phyloP scores from a whole-genome alignment of 1,140 invertebrate genomes.

The Drosophila sulfurigaster region DNA sequence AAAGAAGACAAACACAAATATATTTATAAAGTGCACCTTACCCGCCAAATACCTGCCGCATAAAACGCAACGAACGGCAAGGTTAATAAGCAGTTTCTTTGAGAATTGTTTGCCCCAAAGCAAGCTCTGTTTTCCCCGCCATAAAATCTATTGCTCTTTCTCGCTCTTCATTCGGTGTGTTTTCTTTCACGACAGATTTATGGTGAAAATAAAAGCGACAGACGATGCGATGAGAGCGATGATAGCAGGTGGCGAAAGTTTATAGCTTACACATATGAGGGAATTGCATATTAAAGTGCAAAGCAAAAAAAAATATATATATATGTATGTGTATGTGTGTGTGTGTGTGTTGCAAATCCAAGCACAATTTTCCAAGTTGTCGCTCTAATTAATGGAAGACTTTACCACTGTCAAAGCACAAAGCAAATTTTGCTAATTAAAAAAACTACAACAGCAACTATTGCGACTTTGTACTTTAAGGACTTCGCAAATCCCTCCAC shows the following conservation, averaged over 20 bases:
- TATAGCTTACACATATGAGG: slow-evolving; percentile 43
- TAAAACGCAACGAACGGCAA: slow-evolving; percentile 43
- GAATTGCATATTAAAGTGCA: slow-evolving; percentile 4
- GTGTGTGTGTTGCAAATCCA: background rate
- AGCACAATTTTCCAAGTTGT: slow-evolving; percentile 52
- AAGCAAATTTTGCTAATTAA: slow-evolving; percentile 79
- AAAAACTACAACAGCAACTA: slow-evolving; percentile 62
- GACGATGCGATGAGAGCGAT: slow-evolving; percentile 47
- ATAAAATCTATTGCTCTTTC: slow-evolving; percentile 1
- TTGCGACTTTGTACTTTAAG: slow-evolving; percentile 31
- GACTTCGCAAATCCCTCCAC: slow-evolving; percentile 29
- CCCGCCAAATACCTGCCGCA: slow-evolving; percentile 32
- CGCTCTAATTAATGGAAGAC: slow-evolving; percentile 76
- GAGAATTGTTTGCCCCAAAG: slow-evolving; percentile 35
- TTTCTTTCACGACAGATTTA: slow-evolving; percentile 71
- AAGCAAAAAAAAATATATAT: slow-evolving; percentile 4
- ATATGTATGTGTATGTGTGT: background rate
- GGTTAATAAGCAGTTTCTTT: slow-evolving; percentile 71
- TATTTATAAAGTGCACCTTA: slow-evolving; percentile 23
- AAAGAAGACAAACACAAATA: slow-evolving; percentile 40
- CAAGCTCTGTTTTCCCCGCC: background rate
- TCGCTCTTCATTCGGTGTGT: slow-evolving; percentile 5
- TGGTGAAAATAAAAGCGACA: slow-evolving; percentile 59
- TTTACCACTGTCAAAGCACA: slow-evolving; percentile 71
- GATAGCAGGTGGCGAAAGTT: slow-evolving; percentile 68